Conservation (phyloP, 2,113 vertebrate species). For the Oxyura jamaicensis region DNA sequence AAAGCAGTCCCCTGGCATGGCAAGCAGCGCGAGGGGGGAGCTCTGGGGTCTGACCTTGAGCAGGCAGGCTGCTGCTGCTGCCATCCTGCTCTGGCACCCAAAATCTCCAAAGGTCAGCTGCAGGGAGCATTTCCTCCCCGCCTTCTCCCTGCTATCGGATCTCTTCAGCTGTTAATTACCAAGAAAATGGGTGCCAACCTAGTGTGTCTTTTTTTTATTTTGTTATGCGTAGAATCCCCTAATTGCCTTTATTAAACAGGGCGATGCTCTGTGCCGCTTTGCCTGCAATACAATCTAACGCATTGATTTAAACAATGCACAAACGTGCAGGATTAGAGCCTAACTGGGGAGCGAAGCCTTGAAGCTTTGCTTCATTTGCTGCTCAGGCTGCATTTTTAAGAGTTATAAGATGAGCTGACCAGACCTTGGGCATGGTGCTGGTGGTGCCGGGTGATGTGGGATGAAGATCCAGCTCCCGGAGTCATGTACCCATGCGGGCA, state of each 20-base stretch:
- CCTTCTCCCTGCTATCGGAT: neutral
- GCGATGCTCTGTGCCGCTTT: neutral
- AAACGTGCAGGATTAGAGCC: neutral
- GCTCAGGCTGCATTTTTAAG: neutral
- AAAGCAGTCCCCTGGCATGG: neutral
- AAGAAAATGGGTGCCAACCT: neutral
- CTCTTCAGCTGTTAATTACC: neutral
- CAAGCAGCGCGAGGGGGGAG: neutral
- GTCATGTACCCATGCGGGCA: neutral
- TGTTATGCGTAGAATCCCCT: neutral
- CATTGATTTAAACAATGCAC: constrained; percentile 2
- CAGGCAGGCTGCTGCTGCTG: fast-evolving
- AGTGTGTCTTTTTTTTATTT: neutral
- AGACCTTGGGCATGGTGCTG: neutral
- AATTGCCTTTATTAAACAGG: neutral
- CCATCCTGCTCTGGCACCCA: neutral
- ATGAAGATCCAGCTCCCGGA: neutral
- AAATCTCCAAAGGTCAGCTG: neutral
- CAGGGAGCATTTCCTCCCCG: neutral
- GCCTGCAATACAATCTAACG: neutral
- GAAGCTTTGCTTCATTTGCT: neutral
- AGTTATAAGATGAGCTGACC: neutral
- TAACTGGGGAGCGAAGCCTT: neutral
- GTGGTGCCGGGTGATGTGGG: too few species aligned
- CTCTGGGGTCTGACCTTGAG: fast-evolving